Percentiles rank a stretch among this genome's conserved stretches.
Evolutionary conservation across 2,888 invertebrate species (phyloP).

Genomic region (Thysanoteuthis rhombus): DNA sequence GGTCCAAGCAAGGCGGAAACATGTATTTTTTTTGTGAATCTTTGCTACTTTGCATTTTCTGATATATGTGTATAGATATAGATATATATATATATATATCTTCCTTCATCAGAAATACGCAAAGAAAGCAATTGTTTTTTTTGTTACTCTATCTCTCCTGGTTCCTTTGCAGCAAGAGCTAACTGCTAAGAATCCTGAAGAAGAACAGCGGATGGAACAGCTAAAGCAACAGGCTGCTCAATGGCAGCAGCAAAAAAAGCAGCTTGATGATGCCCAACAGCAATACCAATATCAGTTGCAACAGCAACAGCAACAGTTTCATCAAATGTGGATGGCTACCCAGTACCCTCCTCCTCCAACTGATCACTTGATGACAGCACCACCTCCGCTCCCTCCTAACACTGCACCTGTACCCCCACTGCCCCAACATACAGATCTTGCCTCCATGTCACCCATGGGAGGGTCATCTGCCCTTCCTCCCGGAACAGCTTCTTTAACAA

Average conservation of each 20-base stretch:
- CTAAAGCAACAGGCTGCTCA: slow-evolving; percentile 56
- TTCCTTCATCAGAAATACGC: too few relatives aligned
- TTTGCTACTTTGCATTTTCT: too few relatives aligned
- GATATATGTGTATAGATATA: too few relatives aligned
- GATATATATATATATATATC: too few relatives aligned
- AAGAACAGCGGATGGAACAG: slow-evolving; percentile 49
- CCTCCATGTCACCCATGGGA: slow-evolving; percentile 26
- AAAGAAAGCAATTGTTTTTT: too few relatives aligned
- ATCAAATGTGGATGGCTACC: slow-evolving; percentile 34
- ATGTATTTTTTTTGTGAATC: too few relatives aligned
- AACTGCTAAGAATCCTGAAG: slow-evolving; percentile 46
- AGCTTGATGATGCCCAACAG: slow-evolving; percentile 39
- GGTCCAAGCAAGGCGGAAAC: too few relatives aligned
- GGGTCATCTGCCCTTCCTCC: neutral
- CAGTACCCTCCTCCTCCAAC: slow-evolving; percentile 19
- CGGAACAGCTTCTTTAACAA: neutral
- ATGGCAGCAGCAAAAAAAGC: slow-evolving; percentile 53
- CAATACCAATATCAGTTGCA: slow-evolving; percentile 33
- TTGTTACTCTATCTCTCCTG: neutral
- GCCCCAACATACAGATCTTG: neutral
- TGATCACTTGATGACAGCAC: slow-evolving; percentile 24
- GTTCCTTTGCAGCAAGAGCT: slow-evolving; percentile 39
- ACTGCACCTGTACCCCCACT: slow-evolving; percentile 12
- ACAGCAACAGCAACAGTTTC: slow-evolving; percentile 38
- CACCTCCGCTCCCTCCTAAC: neutral